These are phyloP conservation scores for Platycercus adscitus DNA, from an alignment of 2,113 vertebrate genomes.

Conservation along the genomic window DNA sequence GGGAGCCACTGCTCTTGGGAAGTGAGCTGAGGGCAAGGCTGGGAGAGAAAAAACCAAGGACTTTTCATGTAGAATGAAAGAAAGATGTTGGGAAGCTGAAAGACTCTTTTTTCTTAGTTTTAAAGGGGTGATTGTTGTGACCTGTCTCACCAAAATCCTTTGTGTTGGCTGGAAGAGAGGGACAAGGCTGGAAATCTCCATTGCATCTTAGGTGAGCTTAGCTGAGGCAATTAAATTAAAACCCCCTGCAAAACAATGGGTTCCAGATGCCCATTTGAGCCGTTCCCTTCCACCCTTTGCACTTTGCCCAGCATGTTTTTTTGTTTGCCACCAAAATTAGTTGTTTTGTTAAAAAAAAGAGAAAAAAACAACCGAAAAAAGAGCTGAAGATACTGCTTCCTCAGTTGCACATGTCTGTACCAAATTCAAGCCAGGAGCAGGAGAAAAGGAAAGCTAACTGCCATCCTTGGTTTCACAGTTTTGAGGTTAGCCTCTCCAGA, in stretches of 20 bases:
- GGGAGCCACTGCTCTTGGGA: not conserved
- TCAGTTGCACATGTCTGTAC: not conserved
- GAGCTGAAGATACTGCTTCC: not conserved
- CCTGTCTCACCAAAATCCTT: not conserved
- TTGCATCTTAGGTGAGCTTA: not conserved
- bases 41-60: not conserved
- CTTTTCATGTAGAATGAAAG: not conserved
- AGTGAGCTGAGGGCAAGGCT: not conserved
- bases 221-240: not conserved
- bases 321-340: not conserved
- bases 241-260: not conserved
- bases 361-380: not conserved
- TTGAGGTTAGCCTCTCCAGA: slow-evolving; percentile 28
- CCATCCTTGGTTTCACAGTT: slow-evolving; percentile 22
- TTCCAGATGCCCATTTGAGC: not conserved
- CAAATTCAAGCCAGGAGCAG: not conserved
- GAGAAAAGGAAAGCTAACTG: not conserved
- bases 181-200: not conserved
- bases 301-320: not conserved
- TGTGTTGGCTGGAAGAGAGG: not conserved
- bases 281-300: not conserved
- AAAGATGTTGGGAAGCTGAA: not conserved
- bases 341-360: not conserved
- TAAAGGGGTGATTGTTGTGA: not conserved
- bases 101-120: not conserved